These are phyloP conservation scores for Lamprotornis superbus DNA, from an alignment of 2,113 vertebrate species.

Conservation along the genomic window DNA sequence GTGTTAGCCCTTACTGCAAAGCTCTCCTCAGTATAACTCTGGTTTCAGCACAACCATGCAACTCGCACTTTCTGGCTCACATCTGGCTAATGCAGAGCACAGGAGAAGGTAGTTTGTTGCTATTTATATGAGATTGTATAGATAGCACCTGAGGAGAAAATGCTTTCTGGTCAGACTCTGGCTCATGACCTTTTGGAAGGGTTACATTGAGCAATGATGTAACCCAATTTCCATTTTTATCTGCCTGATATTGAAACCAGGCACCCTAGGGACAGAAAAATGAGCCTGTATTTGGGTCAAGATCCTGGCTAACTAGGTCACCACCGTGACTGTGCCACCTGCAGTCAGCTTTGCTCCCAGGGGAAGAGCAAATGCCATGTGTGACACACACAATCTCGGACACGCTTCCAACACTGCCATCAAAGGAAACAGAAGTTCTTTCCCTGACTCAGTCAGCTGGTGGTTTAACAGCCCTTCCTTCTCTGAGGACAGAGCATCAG, in stretches of 20 bases:
- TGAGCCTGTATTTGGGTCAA: not conserved
- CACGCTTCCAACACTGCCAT: rapidly evolving
- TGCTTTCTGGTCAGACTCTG: not conserved
- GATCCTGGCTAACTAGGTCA: not conserved
- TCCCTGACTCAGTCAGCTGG: rapidly evolving
- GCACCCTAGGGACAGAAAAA: not conserved
- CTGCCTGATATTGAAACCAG: not conserved
- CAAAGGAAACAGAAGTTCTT: not conserved
- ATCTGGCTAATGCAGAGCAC: not conserved
- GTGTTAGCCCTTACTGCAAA: not conserved
- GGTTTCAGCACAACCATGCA: not conserved
- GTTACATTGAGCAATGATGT: not conserved
- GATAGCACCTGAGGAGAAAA: not conserved
- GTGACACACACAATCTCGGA: rapidly evolving
- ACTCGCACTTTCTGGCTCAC: not conserved
- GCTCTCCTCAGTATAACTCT: not conserved
- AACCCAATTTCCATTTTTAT: slow-evolving; percentile 13
- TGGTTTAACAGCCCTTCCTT: not conserved
- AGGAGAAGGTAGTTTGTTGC: not conserved
- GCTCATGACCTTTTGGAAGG: not conserved
- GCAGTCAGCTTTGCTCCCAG: not conserved
- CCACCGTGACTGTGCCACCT: not conserved
- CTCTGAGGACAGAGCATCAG: not conserved
- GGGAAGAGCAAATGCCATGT: not conserved
- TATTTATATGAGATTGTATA: not conserved